Conservation (phyloP, 2,888 invertebrate species). For the Ashinkailepas kermadecensis region DNA sequence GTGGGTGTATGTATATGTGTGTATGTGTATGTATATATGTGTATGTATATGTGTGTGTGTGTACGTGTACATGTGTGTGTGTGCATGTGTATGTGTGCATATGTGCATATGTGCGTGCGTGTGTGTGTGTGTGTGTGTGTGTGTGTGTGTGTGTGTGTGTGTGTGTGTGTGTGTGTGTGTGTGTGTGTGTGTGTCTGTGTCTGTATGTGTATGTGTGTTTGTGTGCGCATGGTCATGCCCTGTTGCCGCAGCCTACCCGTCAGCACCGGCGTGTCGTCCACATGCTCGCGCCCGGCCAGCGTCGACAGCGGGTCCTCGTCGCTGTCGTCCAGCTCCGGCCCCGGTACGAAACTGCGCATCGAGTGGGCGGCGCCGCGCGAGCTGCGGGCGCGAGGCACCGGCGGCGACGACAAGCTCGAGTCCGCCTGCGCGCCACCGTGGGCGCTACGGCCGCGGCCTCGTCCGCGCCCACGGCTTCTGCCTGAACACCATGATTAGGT, state of each 20-base stretch:
- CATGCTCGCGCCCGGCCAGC: constrained; percentile 25
- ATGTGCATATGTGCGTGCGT: no score
- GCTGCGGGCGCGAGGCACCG: not conserved
- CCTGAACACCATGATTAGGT: not conserved
- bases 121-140: no score
- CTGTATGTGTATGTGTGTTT: no score
- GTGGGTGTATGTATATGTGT: no score
- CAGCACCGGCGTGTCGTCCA: not conserved
- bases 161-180: no score
- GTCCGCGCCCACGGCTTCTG: not conserved
- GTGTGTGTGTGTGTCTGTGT: no score
- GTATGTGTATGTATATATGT: no score
- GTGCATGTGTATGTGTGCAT: no score
- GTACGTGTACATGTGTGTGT: no score
- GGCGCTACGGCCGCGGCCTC: not conserved
- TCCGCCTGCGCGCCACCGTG: no score
- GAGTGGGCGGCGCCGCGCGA: constrained; percentile 18
- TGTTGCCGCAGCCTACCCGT: not conserved
- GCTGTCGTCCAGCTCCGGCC: constrained; percentile 24
- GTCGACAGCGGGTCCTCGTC: constrained; percentile 12
- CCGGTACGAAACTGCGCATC: constrained; percentile 25
- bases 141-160: no score
- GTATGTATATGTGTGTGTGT: no score
- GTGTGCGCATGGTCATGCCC: not conserved
- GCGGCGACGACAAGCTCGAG: not conserved